Percentiles rank a stretch among this genome's conserved stretches.
These are phyloP conservation scores for Calvadosia cruxmelitensis DNA, from an alignment of 30 jellyfish, hydroid and myxozoan genomes.

Conservation along the genomic window DNA sequence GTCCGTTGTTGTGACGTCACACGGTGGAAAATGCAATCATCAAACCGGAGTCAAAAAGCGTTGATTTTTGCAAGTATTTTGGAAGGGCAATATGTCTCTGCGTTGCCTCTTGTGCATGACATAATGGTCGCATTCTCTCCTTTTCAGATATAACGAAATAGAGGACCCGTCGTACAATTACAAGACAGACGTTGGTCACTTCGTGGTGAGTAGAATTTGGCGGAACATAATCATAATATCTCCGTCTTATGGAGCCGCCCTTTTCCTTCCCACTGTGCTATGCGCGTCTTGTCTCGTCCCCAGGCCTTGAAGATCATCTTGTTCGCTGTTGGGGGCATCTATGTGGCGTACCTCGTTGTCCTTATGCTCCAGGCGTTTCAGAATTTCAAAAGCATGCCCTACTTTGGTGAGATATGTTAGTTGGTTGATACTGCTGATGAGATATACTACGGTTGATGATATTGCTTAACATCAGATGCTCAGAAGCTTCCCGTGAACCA, in stretches of 20 bases:
- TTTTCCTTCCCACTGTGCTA: too few species aligned
- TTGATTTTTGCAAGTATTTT: too few species aligned
- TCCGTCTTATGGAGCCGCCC: background rate
- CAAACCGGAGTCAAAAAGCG: too few species aligned
- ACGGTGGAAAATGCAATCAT: too few species aligned
- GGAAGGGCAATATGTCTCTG: too few species aligned
- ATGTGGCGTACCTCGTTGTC: constrained; percentile 42
- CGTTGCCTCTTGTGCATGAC: too few species aligned
- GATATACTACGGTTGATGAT: too few species aligned
- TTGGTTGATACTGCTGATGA: background rate
- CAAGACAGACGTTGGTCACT: constrained; percentile 84
- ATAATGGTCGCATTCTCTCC: background rate
- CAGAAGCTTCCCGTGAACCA: too few species aligned
- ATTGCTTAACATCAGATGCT: too few species aligned
- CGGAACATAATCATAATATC: background rate
- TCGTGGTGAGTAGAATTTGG: constrained; percentile 68
- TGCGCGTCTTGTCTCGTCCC: too few species aligned
- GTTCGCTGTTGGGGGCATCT: constrained; percentile 63
- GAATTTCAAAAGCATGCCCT: constrained; percentile 85
- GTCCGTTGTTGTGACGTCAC: too few species aligned
- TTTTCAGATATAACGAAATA: constrained; percentile 60
- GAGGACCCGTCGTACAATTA: constrained; percentile 79
- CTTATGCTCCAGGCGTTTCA: constrained; percentile 65
- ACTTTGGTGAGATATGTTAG: constrained; percentile 48
- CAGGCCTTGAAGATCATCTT: constrained; percentile 87